phyloP scores from a whole-genome alignment of 2,888 invertebrate genomes.

The Orthosia incerta region DNA sequence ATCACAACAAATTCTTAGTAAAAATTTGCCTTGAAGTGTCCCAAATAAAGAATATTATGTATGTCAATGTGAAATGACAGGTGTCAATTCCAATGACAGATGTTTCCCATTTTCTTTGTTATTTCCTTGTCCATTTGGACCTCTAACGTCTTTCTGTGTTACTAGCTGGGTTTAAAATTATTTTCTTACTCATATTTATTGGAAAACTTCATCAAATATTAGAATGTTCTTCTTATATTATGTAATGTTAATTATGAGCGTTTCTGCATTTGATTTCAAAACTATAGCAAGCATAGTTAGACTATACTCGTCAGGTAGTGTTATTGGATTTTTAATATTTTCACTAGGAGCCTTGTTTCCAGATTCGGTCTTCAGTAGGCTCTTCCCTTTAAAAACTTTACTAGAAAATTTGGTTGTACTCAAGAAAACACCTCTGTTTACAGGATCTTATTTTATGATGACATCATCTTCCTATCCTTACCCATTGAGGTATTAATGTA shows the following conservation, averaged over 20 bases:
- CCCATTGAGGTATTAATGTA: too few relatives aligned
- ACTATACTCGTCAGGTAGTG: too few relatives aligned
- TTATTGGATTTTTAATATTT: too few relatives aligned
- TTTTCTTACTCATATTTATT: neutral
- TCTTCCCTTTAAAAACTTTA: too few relatives aligned
- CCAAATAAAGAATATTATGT: neutral
- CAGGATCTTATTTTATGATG: too few relatives aligned
- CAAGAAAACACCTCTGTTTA: too few relatives aligned
- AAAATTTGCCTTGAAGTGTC: neutral
- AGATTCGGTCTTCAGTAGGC: too few relatives aligned
- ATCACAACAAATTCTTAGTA: neutral
- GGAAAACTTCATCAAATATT: neutral
- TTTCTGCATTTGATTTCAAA: too few relatives aligned
- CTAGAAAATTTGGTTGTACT: neutral
- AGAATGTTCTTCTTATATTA: neutral
- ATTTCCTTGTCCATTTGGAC: conserved; percentile 4
- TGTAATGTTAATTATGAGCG: too few relatives aligned
- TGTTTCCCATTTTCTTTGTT: neutral
- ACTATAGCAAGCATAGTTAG: too few relatives aligned
- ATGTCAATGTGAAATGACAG: conserved; percentile 12
- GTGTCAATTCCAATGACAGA: neutral
- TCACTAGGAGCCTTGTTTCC: too few relatives aligned
- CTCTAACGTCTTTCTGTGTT: neutral
- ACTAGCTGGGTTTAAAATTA: neutral
- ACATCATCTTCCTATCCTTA: too few relatives aligned